Evolutionary conservation across 2,797 vertebrate genomes (phyloP), one percentile per base, ranked within the genome.

Genomic region (Parotocinclus haroldoi): DNA sequence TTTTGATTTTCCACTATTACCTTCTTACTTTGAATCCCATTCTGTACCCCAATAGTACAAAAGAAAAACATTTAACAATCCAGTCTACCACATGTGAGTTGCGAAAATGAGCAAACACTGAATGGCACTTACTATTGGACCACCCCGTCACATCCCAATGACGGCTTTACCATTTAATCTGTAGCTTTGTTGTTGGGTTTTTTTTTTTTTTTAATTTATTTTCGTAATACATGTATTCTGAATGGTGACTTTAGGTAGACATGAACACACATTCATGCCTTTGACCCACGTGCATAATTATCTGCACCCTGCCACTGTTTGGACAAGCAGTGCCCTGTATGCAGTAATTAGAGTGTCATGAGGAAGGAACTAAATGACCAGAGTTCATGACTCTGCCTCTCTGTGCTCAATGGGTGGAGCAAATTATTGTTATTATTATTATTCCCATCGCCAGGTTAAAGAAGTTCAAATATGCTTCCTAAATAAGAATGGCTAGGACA

Each of bases 401-500:
- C 16, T 58, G 51, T 42, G 19, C 45, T 62, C 50, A 66, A 61
- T 49, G 63, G 68, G 63, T 45, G 61, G 17, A 39, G 36, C 37
- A 46, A 18, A 37, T 45, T 61, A 39, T 19, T 56, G 39, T 63
- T 45, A 63, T 58, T 27, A 39, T 19, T 56, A 44, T 63, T 45
- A 63, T 58, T 27, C 80, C 58, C 52, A 58, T 83, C 71, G 74
- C 37, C 12, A 69, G 53, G 62, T 58, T 74, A 68, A 81, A 64
- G 27, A n/a, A 58, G 82, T 82, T 76, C 77, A 39, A 16, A 61
- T 61, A 27, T 58, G 54, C 73, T 57, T 58, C 57, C 27, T 27
- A 78, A 81, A 16, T 53, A 82, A 71, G 53, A 61, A 78, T 61
- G 70, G 76, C 78, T 80, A 80, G 81, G 1, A 42, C 80, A 71